Base-by-base conservation (phyloP, 2,797 vertebrate genomes). In the Myotis daubentonii region DNA sequence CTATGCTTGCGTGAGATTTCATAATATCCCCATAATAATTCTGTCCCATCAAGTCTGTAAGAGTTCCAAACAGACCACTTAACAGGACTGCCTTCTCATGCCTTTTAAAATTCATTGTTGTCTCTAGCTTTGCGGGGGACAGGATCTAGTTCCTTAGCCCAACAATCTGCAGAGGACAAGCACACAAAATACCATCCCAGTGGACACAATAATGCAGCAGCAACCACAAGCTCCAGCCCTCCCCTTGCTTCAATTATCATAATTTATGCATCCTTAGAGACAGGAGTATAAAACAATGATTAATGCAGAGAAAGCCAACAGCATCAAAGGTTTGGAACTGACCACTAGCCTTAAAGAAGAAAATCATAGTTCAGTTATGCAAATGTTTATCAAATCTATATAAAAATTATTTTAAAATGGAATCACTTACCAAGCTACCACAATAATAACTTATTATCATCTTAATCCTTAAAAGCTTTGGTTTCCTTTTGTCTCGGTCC, bases 81-180 rank as follows among this genome's bases (percentile, higher is more conserved):
- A 89, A 80, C 4, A 87, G 81, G 60, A 78, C 17, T 82, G 89
- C 9, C 81, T 93, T 74, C 82, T 92, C 72, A 44, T 10, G 9
- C 38, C 87, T 41, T 95, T 96, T 94, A 96, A 93, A 91, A 97
- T 95, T 95, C 93, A 94, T 36, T 95, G 86, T 82, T 95, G n/a
- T 97, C 55, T 44, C 92, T 62, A 80, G 85, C 75, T 88, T 87
- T 3, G 71, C 20, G 23, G 71, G 6, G 28, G 90, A 81, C 6
- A 41, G 68, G 53, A 92, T 81, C 75, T 22, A 92, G 55, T 41
- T 51, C 57, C 44, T 87, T 15, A 75, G 88, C 38, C 70, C 87
- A 94, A 94, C 78, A 57, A 92, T 33, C 78, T 89, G 41, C 65
- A 94, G 94, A 96, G 44, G 38, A 93, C 70, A 94, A 94, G 38